These are phyloP conservation scores for Mesochorus sp. DNA, from an alignment of 2,888 invertebrate genomes.

Conservation along the genomic window DNA sequence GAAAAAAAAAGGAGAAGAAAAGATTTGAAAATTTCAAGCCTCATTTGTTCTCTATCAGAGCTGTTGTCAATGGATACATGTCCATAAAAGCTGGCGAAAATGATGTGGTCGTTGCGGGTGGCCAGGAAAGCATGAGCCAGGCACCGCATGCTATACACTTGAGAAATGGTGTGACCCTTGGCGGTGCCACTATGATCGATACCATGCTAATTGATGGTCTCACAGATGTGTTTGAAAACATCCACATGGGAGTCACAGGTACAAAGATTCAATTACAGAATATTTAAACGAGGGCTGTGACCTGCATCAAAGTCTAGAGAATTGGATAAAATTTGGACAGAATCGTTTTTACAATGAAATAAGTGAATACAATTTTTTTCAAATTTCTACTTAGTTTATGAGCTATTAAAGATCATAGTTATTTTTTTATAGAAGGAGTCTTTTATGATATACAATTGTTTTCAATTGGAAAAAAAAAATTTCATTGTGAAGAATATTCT, in stretches of 20 bases:
- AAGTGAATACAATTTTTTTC: no score
- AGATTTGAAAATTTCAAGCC: neutral
- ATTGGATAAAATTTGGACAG: no score
- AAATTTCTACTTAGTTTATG: no score
- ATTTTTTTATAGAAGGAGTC: no score
- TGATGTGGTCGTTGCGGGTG: conserved; percentile 88
- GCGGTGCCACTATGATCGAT: conserved; percentile 86
- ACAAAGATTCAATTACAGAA: no score
- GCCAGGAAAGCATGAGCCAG: conserved; percentile 92
- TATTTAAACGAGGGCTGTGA: no score
- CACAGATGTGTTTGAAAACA: conserved; percentile 88
- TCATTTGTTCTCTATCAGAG: conserved; percentile 80
- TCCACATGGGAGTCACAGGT: conserved; percentile 93
- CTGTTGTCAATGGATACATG: conserved; percentile 87
- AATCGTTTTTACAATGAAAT: no score
- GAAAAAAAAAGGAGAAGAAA: no score
- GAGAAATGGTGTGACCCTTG: conserved; percentile 87
- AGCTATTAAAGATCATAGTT: no score
- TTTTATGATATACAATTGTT: no score
- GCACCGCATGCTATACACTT: conserved; percentile 87
- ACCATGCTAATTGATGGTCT: conserved; percentile 88
- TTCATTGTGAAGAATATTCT: no score
- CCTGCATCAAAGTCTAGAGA: neutral
- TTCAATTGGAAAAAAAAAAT: no score
- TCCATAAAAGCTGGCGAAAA: conserved; percentile 87